These are phyloP conservation scores for Dendrolimus punctatus DNA, from an alignment of 1,140 invertebrate species.

Conservation along the genomic window DNA sequence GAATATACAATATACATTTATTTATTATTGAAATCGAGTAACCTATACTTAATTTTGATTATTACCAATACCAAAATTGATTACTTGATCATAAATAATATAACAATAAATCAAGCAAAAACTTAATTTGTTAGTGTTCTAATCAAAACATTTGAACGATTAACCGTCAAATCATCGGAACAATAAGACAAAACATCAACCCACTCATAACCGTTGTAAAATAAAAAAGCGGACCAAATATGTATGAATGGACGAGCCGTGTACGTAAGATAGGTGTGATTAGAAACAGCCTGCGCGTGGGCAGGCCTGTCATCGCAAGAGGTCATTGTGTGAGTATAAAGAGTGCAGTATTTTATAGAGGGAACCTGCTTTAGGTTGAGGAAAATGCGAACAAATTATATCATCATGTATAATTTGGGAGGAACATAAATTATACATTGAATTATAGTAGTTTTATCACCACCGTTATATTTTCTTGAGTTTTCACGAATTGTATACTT, in stretches of 20 bases:
- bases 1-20: no score
- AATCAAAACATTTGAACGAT: constrained; percentile 22
- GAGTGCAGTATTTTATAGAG: constrained; percentile 27
- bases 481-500: no score
- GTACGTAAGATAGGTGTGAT: constrained; percentile 46
- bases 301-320: constrained; percentile 47
- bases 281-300: constrained; percentile 58
- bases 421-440: no score
- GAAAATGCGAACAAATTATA: no score
- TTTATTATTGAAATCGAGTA: no score
- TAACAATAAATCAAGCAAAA: no score
- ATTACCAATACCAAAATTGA: constrained; percentile 6
- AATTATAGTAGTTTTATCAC: no score
- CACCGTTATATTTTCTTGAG: no score
- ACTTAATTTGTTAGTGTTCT: not conserved
- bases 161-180: constrained; percentile 24
- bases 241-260: constrained; percentile 48
- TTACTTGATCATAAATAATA: constrained; percentile 1
- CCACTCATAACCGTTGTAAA: constrained; percentile 36
- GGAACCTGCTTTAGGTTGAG: constrained; percentile 11
- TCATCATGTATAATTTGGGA: no score
- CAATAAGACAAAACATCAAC: constrained; percentile 40
- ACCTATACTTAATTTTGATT: no score
- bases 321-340: constrained; percentile 51
- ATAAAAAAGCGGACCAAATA: constrained; percentile 44